Evolutionary conservation across 2,888 invertebrate species (phyloP).

Genomic region (Tenthredo amoena): DNA sequence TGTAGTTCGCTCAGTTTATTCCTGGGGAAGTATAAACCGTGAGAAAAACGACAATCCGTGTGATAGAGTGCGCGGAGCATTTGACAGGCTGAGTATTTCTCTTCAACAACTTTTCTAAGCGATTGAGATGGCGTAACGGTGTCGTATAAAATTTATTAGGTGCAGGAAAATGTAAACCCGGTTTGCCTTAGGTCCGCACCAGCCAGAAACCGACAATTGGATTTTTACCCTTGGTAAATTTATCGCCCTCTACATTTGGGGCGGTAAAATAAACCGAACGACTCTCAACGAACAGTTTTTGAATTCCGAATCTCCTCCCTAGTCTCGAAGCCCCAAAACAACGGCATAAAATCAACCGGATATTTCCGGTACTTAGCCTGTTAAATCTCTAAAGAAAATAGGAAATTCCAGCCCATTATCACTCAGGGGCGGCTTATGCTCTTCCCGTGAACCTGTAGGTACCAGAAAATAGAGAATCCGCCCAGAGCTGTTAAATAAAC

Average conservation of each 20-base stretch:
- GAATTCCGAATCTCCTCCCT: background rate
- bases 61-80: background rate
- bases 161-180: conserved; percentile 9
- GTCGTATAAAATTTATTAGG: conserved; percentile 35
- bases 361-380: background rate
- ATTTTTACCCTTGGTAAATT: background rate
- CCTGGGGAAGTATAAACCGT: background rate
- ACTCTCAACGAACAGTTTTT: conserved; percentile 2
- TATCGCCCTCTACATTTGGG: conserved; percentile 13
- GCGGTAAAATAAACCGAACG: background rate
- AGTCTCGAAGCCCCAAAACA: background rate
- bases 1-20: background rate
- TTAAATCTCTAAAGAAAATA: background rate
- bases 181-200: background rate
- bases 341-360: background rate
- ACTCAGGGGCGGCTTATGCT: background rate
- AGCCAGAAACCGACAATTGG: conserved; percentile 22
- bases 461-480: background rate
- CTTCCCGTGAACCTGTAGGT: no score
- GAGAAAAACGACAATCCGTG: background rate
- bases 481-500: conserved; percentile 29
- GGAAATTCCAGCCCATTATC: conserved; percentile 5
- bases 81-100: background rate
- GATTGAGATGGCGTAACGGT: conserved; percentile 43
- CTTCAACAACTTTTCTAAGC: conserved; percentile 24